phyloP scores from a whole-genome alignment of 1,140 invertebrate genomes.

The Zaprionus capensis region DNA sequence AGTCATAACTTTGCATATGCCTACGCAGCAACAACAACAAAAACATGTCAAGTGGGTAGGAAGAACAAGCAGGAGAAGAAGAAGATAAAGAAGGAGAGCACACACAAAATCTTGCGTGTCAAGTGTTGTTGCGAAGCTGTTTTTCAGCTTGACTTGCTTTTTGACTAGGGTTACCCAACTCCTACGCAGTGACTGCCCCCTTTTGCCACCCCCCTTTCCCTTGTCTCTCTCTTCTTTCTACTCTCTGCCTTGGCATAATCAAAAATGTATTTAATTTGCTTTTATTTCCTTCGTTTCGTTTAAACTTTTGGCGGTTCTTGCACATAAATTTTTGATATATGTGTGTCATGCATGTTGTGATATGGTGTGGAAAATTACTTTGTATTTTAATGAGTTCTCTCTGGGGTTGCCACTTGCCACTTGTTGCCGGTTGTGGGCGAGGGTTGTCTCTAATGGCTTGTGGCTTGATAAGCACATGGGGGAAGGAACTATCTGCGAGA shows the following conservation, averaged over 20 bases:
- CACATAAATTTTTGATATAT: constrained; percentile 80
- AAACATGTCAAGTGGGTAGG: constrained; percentile 31
- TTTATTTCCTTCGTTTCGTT: constrained; percentile 38
- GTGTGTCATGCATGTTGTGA: constrained; percentile 55
- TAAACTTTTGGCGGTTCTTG: constrained; percentile 69
- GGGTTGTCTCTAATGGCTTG: constrained; percentile 25
- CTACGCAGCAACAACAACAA: constrained; percentile 8
- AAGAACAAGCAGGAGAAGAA: background rate
- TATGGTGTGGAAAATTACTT: constrained; percentile 82
- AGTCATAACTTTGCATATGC: constrained; percentile 52
- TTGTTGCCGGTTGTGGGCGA: no score
- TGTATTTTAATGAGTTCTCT: constrained; percentile 76
- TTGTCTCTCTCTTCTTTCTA: background rate
- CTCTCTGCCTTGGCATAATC: constrained; percentile 54
- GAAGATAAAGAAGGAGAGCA: background rate
- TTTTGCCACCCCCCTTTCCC: background rate
- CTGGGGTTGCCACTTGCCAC: background rate
- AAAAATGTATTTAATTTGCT: constrained; percentile 81
- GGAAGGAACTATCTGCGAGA: constrained; percentile 24
- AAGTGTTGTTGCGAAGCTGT: constrained; percentile 75
- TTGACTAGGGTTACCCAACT: constrained; percentile 52
- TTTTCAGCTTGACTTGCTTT: constrained; percentile 81
- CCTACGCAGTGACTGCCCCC: background rate
- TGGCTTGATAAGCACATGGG: constrained; percentile 12
- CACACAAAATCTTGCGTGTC: constrained; percentile 61